Percentiles rank a stretch among this genome's conserved stretches.
These are phyloP conservation scores for Rhabdophis nuchalis DNA, from an alignment of 2,797 vertebrate species.

Conservation along the genomic window DNA sequence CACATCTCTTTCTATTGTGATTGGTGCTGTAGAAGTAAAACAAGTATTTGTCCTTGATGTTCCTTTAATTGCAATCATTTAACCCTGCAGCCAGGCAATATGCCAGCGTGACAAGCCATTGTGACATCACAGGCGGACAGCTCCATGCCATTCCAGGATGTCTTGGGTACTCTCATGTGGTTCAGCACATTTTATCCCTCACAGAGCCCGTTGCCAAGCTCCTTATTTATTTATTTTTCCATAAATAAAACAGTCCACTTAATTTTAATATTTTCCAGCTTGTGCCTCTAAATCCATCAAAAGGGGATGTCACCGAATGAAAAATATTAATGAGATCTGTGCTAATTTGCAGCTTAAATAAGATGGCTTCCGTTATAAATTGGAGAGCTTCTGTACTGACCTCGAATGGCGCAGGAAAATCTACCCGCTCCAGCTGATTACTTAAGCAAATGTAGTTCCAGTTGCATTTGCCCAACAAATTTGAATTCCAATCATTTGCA, in stretches of 20 bases:
- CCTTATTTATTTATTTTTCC: constrained; percentile 31
- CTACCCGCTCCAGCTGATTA: constrained; percentile 56
- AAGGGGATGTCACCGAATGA: constrained; percentile 54
- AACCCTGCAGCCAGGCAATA: constrained; percentile 48
- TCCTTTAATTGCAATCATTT: constrained; percentile 53
- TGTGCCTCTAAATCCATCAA: constrained; percentile 51
- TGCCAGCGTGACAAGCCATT: constrained; percentile 43
- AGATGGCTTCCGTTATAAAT: constrained; percentile 52
- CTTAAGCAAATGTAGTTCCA: constrained; percentile 60
- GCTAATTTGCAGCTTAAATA: constrained; percentile 58
- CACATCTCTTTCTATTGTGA: constrained; percentile 38
- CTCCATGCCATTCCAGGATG: background rate
- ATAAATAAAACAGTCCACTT: constrained; percentile 60
- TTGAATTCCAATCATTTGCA: constrained; percentile 71
- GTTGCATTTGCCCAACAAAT: constrained; percentile 58
- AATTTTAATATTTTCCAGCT: constrained; percentile 64
- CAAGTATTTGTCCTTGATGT: constrained; percentile 36
- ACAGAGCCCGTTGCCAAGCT: constrained; percentile 30
- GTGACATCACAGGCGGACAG: background rate
- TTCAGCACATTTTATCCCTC: constrained; percentile 25
- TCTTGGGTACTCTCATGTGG: background rate
- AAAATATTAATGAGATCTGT: constrained; percentile 55
- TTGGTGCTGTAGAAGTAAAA: constrained; percentile 41
- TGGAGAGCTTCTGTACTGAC: constrained; percentile 64
- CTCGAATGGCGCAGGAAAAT: constrained; percentile 59